Conservation (phyloP, 1,140 invertebrate genomes). For the Cyphomyrmex costatus region DNA sequence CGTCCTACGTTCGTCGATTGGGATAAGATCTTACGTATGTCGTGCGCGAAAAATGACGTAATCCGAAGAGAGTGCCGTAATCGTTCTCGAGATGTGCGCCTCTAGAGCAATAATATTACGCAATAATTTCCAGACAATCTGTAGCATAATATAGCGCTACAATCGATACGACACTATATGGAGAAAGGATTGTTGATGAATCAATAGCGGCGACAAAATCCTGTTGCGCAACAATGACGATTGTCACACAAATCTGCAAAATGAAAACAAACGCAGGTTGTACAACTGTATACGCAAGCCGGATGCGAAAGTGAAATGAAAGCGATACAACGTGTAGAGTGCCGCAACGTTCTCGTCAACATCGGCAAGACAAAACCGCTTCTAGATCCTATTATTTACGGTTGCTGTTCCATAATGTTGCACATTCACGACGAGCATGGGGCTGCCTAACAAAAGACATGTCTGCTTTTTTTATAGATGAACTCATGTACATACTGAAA, state of each 20-base stretch:
- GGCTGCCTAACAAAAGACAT: background rate
- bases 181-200: background rate
- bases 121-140: background rate
- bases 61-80: background rate
- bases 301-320: background rate
- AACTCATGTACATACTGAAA: no score
- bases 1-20: background rate
- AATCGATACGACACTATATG: background rate
- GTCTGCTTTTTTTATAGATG: no score
- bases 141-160: background rate
- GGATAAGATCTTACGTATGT: background rate
- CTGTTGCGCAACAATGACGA: constrained; percentile 2
- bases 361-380: background rate
- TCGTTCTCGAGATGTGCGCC: background rate
- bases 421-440: background rate
- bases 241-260: background rate
- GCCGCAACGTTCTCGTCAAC: background rate
- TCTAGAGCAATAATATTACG: background rate
- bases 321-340: background rate
- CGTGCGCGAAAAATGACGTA: background rate
- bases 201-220: constrained; percentile 13
- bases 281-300: background rate
- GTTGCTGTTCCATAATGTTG: background rate
- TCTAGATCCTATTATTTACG: constrained; percentile 5
- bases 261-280: constrained; percentile 8